phyloP scores from a whole-genome alignment of 2,797 vertebrate genomes.

The Hydrolagus colliei region DNA sequence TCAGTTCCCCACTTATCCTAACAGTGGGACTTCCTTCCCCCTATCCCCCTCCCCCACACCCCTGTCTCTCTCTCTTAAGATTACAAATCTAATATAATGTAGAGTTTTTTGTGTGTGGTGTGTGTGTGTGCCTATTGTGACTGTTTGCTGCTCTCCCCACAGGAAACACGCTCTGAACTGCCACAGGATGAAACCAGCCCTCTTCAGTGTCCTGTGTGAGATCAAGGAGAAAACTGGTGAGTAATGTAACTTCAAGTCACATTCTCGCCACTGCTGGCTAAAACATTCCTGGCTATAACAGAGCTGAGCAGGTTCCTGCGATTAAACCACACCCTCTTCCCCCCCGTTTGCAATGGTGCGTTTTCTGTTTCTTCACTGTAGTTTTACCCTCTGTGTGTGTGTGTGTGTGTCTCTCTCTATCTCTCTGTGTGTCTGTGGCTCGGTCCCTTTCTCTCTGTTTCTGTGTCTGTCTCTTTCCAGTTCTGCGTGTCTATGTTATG shows the following conservation, averaged over 20 bases:
- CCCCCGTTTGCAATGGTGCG: no score
- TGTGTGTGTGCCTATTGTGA: neutral
- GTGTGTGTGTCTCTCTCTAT: neutral
- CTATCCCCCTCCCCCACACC: no score
- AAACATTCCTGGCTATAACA: no score
- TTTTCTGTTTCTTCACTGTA: no score
- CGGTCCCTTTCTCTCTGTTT: neutral
- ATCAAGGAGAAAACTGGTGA: conserved; percentile 89
- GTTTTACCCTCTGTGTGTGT: neutral
- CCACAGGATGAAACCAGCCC: conserved; percentile 86
- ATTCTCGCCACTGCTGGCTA: no score
- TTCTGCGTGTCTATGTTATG: neutral
- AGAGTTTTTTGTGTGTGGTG: no score
- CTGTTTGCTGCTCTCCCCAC: conserved; percentile 38
- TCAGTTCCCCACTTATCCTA: neutral
- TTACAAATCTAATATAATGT: no score
- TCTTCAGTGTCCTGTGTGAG: conserved; percentile 87
- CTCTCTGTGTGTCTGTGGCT: neutral
- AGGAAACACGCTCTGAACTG: conserved; percentile 92
- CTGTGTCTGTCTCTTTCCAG: neutral
- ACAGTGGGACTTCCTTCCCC: neutral
- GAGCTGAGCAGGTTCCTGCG: no score
- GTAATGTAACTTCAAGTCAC: conserved; percentile 31
- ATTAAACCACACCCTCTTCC: no score
- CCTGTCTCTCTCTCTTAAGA: no score